phyloP scores from a whole-genome alignment of 2,888 invertebrate genomes.

The Emesis castigata region DNA sequence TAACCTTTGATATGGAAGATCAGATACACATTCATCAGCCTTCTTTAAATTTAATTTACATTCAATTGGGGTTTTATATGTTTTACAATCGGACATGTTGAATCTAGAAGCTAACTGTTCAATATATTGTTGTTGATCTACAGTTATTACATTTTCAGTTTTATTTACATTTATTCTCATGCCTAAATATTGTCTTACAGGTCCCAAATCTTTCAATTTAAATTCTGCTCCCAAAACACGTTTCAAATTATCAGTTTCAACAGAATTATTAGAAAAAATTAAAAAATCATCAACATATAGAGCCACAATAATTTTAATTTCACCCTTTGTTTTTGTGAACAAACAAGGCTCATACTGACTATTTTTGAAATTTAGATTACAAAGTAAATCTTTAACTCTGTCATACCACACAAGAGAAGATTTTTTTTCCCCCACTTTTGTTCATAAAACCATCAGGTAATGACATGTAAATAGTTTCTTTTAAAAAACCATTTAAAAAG shows the following conservation, averaged over 20 bases:
- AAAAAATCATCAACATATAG: background rate
- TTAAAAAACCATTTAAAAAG: constrained; percentile 27
- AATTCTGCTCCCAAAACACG: background rate
- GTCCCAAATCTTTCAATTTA: background rate
- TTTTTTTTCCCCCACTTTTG: constrained; percentile 36
- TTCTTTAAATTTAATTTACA: background rate
- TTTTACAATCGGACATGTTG: background rate
- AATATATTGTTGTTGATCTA: background rate
- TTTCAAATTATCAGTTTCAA: background rate
- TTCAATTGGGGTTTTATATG: background rate
- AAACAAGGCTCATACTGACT: background rate
- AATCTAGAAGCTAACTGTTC: constrained; percentile 1
- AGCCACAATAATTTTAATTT: background rate
- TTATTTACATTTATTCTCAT: background rate
- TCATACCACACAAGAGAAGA: background rate
- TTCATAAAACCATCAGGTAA: constrained; percentile 40
- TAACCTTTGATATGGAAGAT: background rate
- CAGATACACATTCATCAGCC: constrained; percentile 24
- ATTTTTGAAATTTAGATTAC: background rate
- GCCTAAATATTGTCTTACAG: constrained; percentile 2
- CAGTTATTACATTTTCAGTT: background rate
- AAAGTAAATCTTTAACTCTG: background rate
- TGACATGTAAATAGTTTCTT: constrained; percentile 39
- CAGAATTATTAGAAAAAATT: constrained; percentile 1
- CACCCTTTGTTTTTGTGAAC: background rate